Evolutionary conservation across 2,888 invertebrate species (phyloP).

Genomic region (Aethes cnicana): DNA sequence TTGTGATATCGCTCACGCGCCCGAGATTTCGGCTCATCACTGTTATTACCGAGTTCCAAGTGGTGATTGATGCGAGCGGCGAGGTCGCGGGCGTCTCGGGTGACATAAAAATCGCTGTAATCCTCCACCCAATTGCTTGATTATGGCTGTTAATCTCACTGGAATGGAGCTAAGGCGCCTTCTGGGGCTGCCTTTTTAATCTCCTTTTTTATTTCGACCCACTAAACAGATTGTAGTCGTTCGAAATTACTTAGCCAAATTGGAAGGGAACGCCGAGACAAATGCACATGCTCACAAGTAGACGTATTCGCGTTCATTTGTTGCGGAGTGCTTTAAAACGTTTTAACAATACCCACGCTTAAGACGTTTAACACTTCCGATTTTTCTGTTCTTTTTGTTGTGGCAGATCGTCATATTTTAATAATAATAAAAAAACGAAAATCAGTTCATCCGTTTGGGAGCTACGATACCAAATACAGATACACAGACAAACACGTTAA

Average conservation of each 20-base stretch:
- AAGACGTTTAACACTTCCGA: too few relatives aligned
- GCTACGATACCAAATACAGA: too few relatives aligned
- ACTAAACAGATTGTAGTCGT: slow-evolving; percentile 61
- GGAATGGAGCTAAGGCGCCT: slow-evolving; percentile 56
- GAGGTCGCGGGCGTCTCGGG: slow-evolving; percentile 32
- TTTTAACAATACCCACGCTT: slow-evolving; percentile 12
- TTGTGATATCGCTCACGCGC: slow-evolving; percentile 27
- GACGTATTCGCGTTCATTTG: slow-evolving; percentile 44
- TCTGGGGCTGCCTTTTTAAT: slow-evolving; percentile 56
- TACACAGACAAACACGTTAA: too few relatives aligned
- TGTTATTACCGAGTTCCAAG: slow-evolving; percentile 60
- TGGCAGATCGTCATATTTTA: neutral
- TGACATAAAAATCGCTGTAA: slow-evolving; percentile 75
- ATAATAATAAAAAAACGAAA: too few relatives aligned
- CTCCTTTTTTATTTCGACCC: slow-evolving; percentile 62
- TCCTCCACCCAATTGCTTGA: slow-evolving; percentile 75
- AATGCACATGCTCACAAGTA: slow-evolving; percentile 37
- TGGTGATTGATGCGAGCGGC: slow-evolving; percentile 55
- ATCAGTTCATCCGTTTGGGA: too few relatives aligned
- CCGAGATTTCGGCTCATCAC: slow-evolving; percentile 45
- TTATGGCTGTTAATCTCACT: slow-evolving; percentile 75
- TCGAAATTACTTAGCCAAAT: slow-evolving; percentile 72
- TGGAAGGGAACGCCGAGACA: slow-evolving; percentile 48
- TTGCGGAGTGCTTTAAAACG: slow-evolving; percentile 16
- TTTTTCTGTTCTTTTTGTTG: slow-evolving; percentile 6